A percentile compares a stretch with the other conserved stretches of the same genome.
Evolutionary conservation across 2,113 vertebrate genomes (phyloP).

Genomic region (Cololabis saira): DNA sequence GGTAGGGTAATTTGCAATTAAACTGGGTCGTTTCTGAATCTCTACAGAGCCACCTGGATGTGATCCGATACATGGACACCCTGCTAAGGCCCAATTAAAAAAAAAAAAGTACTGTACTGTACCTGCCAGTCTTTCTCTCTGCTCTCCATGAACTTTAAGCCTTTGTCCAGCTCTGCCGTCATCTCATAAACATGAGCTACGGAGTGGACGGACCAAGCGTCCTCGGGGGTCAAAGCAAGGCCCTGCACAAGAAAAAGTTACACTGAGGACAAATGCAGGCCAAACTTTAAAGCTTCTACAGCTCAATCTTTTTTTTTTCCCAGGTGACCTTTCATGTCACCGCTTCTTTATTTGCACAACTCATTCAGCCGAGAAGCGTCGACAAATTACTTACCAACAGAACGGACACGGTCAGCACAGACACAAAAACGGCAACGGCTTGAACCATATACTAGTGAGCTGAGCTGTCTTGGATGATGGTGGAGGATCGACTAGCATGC

Average conservation of each 20-base stretch:
- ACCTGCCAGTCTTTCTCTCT: slow-evolving; percentile 93
- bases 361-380: slow-evolving; percentile 5
- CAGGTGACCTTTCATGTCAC: slow-evolving; percentile 1
- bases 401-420: slow-evolving; percentile 10
- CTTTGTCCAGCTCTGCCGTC: slow-evolving; percentile 87
- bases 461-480: no score
- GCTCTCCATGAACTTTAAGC: slow-evolving; percentile 88
- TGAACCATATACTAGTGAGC: no score
- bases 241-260: slow-evolving; percentile 75
- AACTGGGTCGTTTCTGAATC: background rate
- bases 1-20: background rate
- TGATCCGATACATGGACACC: background rate
- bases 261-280: background rate
- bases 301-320: background rate
- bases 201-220: slow-evolving; percentile 91
- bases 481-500: no score
- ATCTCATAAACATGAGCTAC: slow-evolving; percentile 94
- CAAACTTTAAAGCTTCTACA: slow-evolving; percentile 1
- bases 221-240: slow-evolving; percentile 81
- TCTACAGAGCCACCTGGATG: background rate
- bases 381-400: slow-evolving; percentile 23
- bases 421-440: background rate
- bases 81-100: background rate
- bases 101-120: slow-evolving; percentile 79
- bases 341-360: slow-evolving; percentile 18